These are phyloP conservation scores for Lasioglossum pauxillum DNA, from an alignment of 2,888 invertebrate species.

Conservation along the genomic window DNA sequence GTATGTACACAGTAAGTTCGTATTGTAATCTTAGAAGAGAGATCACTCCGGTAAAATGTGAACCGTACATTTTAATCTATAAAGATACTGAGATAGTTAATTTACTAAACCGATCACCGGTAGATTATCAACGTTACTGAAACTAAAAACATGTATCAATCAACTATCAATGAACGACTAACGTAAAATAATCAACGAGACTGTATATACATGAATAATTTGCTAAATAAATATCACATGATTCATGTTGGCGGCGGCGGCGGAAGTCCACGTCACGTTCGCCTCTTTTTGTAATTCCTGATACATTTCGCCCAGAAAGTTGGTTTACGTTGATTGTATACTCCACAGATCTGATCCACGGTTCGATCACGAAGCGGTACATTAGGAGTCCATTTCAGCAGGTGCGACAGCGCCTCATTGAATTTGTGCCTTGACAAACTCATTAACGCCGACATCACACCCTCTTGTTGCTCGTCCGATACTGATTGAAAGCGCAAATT, in stretches of 20 bases:
- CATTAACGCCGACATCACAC: constrained; percentile 77
- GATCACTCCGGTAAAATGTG: not conserved
- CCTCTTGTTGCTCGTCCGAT: constrained; percentile 77
- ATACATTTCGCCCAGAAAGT: constrained; percentile 73
- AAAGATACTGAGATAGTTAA: not conserved
- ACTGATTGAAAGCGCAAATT: constrained; percentile 59
- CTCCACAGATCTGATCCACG: constrained; percentile 69
- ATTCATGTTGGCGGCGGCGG: not conserved
- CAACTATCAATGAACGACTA: not conserved
- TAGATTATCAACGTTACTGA: not conserved
- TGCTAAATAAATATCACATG: constrained; percentile 38
- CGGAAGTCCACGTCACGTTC: constrained; percentile 5
- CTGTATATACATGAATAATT: constrained; percentile 23
- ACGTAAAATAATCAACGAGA: constrained; percentile 2
- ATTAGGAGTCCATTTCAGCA: constrained; percentile 77
- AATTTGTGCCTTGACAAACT: constrained; percentile 74
- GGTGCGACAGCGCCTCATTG: constrained; percentile 55
- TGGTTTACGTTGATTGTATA: constrained; percentile 61
- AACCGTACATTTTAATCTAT: not conserved
- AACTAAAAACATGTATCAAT: not conserved
- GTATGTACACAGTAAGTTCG: constrained; percentile 18
- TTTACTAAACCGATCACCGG: not conserved
- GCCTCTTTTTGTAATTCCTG: not conserved
- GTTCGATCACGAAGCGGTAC: constrained; percentile 66
- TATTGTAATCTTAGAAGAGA: constrained; percentile 1